These are phyloP conservation scores for Idaea straminata DNA, from an alignment of 2,888 invertebrate species.

Conservation along the genomic window DNA sequence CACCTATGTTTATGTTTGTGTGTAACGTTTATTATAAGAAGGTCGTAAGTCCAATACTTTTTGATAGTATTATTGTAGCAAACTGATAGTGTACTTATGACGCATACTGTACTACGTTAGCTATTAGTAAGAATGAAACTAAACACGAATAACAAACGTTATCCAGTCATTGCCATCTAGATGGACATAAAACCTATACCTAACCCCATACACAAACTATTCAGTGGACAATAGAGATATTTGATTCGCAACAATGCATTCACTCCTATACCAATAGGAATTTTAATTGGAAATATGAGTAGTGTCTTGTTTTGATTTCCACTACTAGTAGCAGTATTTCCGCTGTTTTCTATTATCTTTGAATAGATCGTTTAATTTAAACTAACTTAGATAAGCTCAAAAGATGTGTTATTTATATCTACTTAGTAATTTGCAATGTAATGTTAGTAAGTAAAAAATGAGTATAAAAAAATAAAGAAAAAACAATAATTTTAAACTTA, in stretches of 20 bases:
- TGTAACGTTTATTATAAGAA: too few species aligned
- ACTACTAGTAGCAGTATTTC: constrained; percentile 37
- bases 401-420: too few species aligned
- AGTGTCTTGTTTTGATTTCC: constrained; percentile 53
- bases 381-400: too few species aligned
- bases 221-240: constrained; percentile 72
- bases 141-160: neutral
- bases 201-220: constrained; percentile 40
- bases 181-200: neutral
- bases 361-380: too few species aligned
- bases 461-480: too few species aligned
- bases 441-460: too few species aligned
- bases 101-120: neutral
- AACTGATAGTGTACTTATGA: too few species aligned
- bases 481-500: too few species aligned
- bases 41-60: too few species aligned
- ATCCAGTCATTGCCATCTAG: constrained; percentile 1
- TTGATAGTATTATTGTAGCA: too few species aligned
- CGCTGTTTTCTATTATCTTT: neutral
- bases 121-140: neutral
- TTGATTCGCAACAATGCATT: constrained; percentile 69
- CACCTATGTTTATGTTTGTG: too few species aligned
- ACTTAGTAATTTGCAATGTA: too few species aligned
- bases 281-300: constrained; percentile 76
- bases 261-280: constrained; percentile 50